A percentile compares a stretch with the other conserved stretches of the same genome.
Evolutionary conservation across 2,888 invertebrate species (phyloP).

Genomic region (Lathronympha strigana): DNA sequence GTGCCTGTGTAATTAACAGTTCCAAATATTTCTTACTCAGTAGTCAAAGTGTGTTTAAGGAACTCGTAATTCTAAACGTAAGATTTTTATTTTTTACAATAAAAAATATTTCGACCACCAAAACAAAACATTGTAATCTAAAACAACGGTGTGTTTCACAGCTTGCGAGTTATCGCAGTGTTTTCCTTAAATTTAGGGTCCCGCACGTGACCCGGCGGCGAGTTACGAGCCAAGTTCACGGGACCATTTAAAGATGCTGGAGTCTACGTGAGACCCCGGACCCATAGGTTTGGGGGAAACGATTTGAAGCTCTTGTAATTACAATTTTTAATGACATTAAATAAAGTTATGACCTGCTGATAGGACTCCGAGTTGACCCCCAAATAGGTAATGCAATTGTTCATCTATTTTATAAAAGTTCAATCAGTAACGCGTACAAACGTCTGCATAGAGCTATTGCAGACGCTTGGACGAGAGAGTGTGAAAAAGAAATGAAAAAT

Average conservation of each 20-base stretch:
- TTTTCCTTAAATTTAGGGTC: conserved; percentile 78
- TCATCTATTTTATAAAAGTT: too few relatives aligned
- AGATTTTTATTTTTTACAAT: not conserved
- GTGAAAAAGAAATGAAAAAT: too few relatives aligned
- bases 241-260: conserved; percentile 38
- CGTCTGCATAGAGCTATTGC: too few relatives aligned
- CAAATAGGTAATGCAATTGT: too few relatives aligned
- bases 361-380: not conserved
- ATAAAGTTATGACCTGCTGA: not conserved
- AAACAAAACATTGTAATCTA: conserved; percentile 27
- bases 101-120: not conserved
- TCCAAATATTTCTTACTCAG: too few relatives aligned
- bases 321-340: not conserved
- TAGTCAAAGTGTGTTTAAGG: too few relatives aligned
- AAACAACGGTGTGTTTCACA: conserved; percentile 29
- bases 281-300: conserved; percentile 14
- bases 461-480: too few relatives aligned
- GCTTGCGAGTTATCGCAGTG: conserved; percentile 67
- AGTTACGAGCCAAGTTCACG: conserved; percentile 41
- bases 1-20: too few relatives aligned
- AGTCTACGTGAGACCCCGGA: conserved; percentile 28
- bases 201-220: conserved; percentile 45
- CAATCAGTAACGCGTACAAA: too few relatives aligned
- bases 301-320: not conserved
- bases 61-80: not conserved